A percentile compares a stretch with the other conserved stretches of the same genome.
Evolutionary conservation across 2,113 vertebrate genomes (phyloP).

Genomic region (Ardeotis arabs): DNA sequence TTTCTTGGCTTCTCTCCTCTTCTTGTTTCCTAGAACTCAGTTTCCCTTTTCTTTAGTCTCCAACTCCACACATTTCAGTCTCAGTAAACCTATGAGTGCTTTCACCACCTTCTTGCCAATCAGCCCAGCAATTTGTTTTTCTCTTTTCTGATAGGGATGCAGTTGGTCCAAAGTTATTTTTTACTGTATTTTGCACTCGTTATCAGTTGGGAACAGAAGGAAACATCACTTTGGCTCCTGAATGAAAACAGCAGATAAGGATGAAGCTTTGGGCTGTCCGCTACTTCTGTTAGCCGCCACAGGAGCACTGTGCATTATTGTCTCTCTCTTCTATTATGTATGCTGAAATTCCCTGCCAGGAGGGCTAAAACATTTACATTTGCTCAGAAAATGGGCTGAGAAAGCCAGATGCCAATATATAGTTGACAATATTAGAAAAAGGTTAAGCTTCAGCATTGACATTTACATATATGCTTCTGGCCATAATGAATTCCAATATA

Average conservation of each 20-base stretch:
- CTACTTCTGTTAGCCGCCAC: neutral
- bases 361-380: neutral
- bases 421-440: neutral
- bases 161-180: neutral
- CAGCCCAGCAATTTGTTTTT: neutral
- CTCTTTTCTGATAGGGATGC: neutral
- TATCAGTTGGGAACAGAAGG: slow-evolving; percentile 27
- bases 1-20: neutral
- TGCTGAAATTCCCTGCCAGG: neutral
- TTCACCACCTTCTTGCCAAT: neutral
- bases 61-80: neutral
- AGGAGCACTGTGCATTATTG: neutral
- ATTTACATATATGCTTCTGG: neutral
- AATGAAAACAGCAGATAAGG: slow-evolving; percentile 28
- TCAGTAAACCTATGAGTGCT: neutral
- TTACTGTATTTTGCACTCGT: neutral
- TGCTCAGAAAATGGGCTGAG: neutral
- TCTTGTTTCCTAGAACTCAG: neutral
- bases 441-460: neutral
- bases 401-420: neutral
- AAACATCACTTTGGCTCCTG: neutral
- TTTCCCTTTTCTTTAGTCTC: neutral
- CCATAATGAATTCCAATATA: neutral
- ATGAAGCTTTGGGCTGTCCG: neutral
- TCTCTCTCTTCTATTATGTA: neutral